Percentiles rank a stretch among this genome's conserved stretches.
Conservation (phyloP, 2,888 invertebrate genomes). For the Phaonia tiefii region DNA sequence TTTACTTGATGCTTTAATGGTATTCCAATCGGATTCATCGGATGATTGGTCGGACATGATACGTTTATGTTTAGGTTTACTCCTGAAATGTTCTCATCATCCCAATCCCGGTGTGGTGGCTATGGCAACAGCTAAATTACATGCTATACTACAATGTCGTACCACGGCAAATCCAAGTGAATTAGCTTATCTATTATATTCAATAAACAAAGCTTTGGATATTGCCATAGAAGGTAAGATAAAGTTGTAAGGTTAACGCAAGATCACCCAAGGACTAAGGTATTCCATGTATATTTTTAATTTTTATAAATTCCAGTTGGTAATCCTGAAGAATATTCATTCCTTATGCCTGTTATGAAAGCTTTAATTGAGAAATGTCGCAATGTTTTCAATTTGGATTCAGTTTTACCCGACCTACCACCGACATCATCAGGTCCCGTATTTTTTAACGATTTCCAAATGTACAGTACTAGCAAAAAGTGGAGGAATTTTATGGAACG, state of each 20-base stretch:
- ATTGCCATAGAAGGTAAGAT: slow-evolving; percentile 80
- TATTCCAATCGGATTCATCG: slow-evolving; percentile 82
- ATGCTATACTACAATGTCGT: slow-evolving; percentile 83
- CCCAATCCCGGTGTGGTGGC: slow-evolving; percentile 82
- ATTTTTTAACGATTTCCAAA: slow-evolving; percentile 84
- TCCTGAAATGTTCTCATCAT: slow-evolving; percentile 81
- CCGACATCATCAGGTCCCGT: slow-evolving; percentile 82
- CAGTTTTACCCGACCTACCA: slow-evolving; percentile 81
- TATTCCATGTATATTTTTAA: no score
- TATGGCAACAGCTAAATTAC: slow-evolving; percentile 83
- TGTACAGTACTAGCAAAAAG: slow-evolving; percentile 82
- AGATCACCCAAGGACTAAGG: no score
- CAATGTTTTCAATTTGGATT: slow-evolving; percentile 77
- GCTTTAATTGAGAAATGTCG: slow-evolving; percentile 83
- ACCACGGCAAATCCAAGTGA: slow-evolving; percentile 82
- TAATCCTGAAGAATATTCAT: slow-evolving; percentile 83
- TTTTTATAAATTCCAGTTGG: slow-evolving; percentile 75
- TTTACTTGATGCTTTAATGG: slow-evolving; percentile 82
- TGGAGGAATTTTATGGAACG: slow-evolving; percentile 82
- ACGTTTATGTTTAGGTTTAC: slow-evolving; percentile 81
- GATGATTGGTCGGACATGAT: slow-evolving; percentile 84
- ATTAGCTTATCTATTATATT: slow-evolving; percentile 82
- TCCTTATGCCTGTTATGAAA: slow-evolving; percentile 84
- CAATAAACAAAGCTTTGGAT: slow-evolving; percentile 80
- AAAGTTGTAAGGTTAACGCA: no score